Evolutionary conservation across 2,888 invertebrate genomes (phyloP), one percentile per base, ranked within the genome.

Genomic region (Sussaba pulchella): DNA sequence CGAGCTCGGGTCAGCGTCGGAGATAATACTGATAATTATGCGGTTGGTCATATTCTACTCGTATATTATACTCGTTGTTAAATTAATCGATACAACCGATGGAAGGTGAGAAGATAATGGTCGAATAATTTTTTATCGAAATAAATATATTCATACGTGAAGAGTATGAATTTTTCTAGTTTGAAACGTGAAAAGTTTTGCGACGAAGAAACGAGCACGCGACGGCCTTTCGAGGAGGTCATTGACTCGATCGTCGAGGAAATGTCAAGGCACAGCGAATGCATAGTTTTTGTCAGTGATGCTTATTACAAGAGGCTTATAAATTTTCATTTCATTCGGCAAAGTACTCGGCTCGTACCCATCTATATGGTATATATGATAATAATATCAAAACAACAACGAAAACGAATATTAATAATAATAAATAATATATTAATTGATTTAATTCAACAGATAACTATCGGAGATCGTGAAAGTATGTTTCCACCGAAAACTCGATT

Each of bases 281-380:
- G 92, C 54, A 86, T 90, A 45, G 88, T 91, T 21, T 89, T 89
- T 36, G 84, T 91, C 19, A 83, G 88, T 2, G 92, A 92, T 82
- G 80, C 84, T 10, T 85, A 86, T 81, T 90, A 91, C 85, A 84
- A 84, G 5, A 81, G 80, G 45, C 50, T 89, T 2, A 75, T 89
- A 1, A 83, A 89, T 57, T 50, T 86, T 43, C 78, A 73, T 66
- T 79, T 78, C 78, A 78, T 17, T 0, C 36, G 78, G n/a, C 52
- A 71, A 45, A 61, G 36, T 21, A 71, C 59, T 12, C 64, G 66
- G 4, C n/a, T 66, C 67, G 3, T 88, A n/a, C 84, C 87, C 0
- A 80, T 85, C 45, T 91, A 88, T 39, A 79, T 85, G 84, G 90
- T 90, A 76, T 81, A 80, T 77, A 71, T 50, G 39, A 70, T 54